Evolutionary conservation across 2,113 vertebrate genomes (phyloP).

Genomic region (Hirundichthys speculiger): DNA sequence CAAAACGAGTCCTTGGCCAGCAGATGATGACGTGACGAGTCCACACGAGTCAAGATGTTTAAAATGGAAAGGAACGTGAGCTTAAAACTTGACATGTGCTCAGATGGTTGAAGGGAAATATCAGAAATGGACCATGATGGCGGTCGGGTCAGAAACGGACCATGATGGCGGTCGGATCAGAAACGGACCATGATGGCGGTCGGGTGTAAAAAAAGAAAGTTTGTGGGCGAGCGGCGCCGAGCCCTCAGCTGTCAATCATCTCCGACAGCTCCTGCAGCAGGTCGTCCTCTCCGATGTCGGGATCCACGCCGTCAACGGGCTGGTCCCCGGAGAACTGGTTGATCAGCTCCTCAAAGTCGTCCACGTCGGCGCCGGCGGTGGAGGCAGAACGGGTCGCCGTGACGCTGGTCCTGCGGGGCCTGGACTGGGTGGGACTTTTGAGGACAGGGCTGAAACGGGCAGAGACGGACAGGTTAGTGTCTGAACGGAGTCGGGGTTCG

Average conservation of each 20-base stretch:
- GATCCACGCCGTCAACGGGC: conserved; percentile 88
- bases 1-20: too few relatives aligned
- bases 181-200: too few relatives aligned
- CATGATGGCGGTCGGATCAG: too few relatives aligned
- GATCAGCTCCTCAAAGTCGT: conserved; percentile 93
- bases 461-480: neutral
- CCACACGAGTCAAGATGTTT: too few relatives aligned
- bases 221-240: neutral
- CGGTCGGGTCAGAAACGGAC: too few relatives aligned
- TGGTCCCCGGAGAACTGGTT: conserved; percentile 93
- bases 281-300: conserved; percentile 91
- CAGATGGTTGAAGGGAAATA: too few relatives aligned
- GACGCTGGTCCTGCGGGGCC: conserved; percentile 79
- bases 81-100: too few relatives aligned
- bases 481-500: too few relatives aligned
- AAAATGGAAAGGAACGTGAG: too few relatives aligned
- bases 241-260: conserved; percentile 91
- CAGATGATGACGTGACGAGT: too few relatives aligned
- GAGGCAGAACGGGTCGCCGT: conserved; percentile 63
- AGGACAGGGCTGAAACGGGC: conserved; percentile 37
- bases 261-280: conserved; percentile 94
- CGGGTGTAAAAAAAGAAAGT: too few relatives aligned
- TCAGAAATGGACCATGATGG: too few relatives aligned
- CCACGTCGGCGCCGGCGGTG: conserved; percentile 71
- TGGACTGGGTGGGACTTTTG: conserved; percentile 58